A percentile compares a stretch with the other conserved stretches of the same genome.
Conservation (phyloP, 2,797 vertebrate species). For the Manis javanica region DNA sequence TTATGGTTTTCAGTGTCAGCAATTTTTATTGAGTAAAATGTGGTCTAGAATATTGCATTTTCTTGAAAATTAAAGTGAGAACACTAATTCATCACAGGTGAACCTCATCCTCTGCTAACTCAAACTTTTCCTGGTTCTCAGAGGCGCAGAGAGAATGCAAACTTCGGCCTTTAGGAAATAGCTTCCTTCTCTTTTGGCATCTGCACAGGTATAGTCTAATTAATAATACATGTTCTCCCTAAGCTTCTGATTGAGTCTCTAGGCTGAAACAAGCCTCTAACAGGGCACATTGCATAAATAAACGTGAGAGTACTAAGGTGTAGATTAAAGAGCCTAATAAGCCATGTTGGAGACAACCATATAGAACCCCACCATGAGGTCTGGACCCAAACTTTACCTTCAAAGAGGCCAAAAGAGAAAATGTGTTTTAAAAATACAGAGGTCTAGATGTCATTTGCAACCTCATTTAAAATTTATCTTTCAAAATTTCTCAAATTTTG, state of each 20-base stretch:
- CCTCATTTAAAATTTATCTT: slow-evolving; percentile 33
- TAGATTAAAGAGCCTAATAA: background rate
- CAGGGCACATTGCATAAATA: background rate
- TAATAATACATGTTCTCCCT: background rate
- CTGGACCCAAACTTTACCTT: background rate
- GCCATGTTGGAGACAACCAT: background rate
- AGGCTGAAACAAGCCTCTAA: background rate
- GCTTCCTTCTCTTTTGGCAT: background rate
- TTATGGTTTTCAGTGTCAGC: slow-evolving; percentile 53
- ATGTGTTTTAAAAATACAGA: background rate
- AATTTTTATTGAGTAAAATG: slow-evolving; percentile 61
- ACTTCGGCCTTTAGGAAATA: background rate
- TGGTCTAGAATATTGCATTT: slow-evolving; percentile 34
- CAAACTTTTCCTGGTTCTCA: background rate
- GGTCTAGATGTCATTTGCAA: background rate
- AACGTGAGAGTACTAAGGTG: background rate
- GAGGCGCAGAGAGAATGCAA: background rate
- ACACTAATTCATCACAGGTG: background rate
- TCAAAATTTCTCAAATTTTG: slow-evolving; percentile 17
- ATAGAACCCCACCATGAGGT: background rate
- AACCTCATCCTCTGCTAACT: slow-evolving; percentile 41
- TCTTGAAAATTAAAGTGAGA: slow-evolving; percentile 53
- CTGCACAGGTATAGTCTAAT: background rate
- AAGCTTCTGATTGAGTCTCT: background rate
- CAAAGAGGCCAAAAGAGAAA: slow-evolving; percentile 22